These are phyloP conservation scores for Leptogaster cylindrica DNA, from an alignment of 2,888 invertebrate genomes.

Conservation along the genomic window DNA sequence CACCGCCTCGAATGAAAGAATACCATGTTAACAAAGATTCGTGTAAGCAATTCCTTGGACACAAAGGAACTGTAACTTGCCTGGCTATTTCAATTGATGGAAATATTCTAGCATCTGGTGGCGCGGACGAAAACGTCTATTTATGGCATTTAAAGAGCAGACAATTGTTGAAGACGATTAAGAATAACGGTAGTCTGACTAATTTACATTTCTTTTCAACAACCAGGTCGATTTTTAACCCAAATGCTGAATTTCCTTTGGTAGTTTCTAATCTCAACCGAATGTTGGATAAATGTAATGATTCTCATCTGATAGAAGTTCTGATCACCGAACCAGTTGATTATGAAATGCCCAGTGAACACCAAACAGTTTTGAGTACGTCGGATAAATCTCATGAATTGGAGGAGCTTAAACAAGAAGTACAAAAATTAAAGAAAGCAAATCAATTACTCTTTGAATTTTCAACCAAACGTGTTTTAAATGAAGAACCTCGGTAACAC, in stretches of 20 bases:
- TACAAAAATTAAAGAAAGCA: conserved; percentile 65
- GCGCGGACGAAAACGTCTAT: conserved; percentile 74
- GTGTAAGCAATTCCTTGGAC: conserved; percentile 68
- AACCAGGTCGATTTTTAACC: conserved; percentile 67
- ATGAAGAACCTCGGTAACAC: too few relatives aligned
- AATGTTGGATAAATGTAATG: conserved; percentile 62
- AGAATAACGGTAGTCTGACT: conserved; percentile 76
- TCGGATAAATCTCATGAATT: conserved; percentile 43
- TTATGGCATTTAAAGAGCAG: conserved; percentile 83
- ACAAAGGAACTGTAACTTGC: conserved; percentile 71
- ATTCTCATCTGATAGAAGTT: conserved; percentile 40
- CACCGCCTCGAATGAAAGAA: conserved; percentile 72
- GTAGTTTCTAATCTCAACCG: conserved; percentile 70
- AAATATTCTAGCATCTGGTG: conserved; percentile 75
- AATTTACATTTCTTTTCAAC: conserved; percentile 73
- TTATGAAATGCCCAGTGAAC: neutral
- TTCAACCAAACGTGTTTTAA: conserved; percentile 63
- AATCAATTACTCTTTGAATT: conserved; percentile 69
- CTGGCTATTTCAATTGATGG: conserved; percentile 77
- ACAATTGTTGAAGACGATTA: conserved; percentile 73
- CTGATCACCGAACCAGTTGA: conserved; percentile 42
- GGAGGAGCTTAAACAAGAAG: conserved; percentile 62
- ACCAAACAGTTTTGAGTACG: neutral
- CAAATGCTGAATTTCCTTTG: conserved; percentile 66
- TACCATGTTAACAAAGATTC: conserved; percentile 67